A percentile compares a stretch with the other conserved stretches of the same genome.
phyloP scores from a whole-genome alignment of 2,797 vertebrate species.

The Erpetoichthys calabaricus region DNA sequence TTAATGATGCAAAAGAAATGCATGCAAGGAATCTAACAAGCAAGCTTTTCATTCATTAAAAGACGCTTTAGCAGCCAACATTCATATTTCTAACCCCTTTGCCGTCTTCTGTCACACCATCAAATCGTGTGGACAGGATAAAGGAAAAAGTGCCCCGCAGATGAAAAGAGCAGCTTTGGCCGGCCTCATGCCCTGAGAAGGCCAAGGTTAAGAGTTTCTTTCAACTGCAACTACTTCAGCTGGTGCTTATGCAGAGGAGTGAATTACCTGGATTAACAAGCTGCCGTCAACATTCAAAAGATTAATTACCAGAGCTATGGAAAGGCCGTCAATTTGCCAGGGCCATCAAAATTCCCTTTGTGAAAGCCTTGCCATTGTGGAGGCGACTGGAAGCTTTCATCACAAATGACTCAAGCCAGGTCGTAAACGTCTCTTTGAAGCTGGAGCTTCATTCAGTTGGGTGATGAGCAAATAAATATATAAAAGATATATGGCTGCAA shows the following conservation, averaged over 20 bases:
- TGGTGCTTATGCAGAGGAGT: neutral
- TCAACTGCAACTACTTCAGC: constrained; percentile 1
- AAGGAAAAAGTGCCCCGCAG: neutral
- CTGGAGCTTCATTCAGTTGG: too few relatives aligned
- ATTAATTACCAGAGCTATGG: neutral
- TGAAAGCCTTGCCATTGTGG: too few relatives aligned
- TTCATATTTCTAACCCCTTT: neutral
- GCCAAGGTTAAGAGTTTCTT: constrained; percentile 1
- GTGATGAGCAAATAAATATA: too few relatives aligned
- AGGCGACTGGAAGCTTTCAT: too few relatives aligned
- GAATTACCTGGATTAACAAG: neutral
- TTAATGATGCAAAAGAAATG: neutral
- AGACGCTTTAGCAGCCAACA: neutral
- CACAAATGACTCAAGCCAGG: too few relatives aligned
- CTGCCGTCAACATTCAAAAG: neutral
- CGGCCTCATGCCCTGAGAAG: neutral
- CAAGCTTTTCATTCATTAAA: neutral
- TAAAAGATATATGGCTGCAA: too few relatives aligned
- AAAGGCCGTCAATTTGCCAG: too few relatives aligned
- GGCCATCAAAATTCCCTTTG: too few relatives aligned
- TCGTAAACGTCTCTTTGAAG: too few relatives aligned
- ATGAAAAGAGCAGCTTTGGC: neutral
- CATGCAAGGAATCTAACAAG: neutral
- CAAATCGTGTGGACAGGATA: neutral
- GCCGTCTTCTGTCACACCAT: neutral